These are phyloP conservation scores for Chrysochloris asiatica DNA, from an alignment of 2,113 vertebrate genomes.

Conservation along the genomic window DNA sequence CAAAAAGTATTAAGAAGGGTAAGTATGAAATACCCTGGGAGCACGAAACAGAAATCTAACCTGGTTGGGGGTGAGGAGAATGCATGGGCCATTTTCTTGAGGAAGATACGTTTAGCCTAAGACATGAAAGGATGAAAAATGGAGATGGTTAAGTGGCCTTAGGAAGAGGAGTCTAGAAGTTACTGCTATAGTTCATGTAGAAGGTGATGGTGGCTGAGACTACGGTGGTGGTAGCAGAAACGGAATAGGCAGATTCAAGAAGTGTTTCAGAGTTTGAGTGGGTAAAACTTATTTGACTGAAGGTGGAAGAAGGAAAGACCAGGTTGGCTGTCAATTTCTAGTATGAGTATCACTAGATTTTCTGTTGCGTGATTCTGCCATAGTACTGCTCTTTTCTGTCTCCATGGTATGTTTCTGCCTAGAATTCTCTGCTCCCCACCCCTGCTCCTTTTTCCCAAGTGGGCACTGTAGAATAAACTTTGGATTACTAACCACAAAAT, in stretches of 20 bases:
- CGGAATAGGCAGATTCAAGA: slow-evolving; percentile 33
- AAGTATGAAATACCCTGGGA: not conserved
- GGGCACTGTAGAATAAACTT: no score
- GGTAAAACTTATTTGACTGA: not conserved
- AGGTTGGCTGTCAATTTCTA: not conserved
- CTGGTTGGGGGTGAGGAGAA: not conserved
- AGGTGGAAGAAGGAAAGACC: not conserved
- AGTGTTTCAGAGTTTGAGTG: not conserved
- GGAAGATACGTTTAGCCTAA: not conserved
- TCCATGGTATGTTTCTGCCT: not conserved
- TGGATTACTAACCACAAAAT: no score
- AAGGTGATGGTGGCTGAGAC: not conserved
- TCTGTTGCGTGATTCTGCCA: not conserved
- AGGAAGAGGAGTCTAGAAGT: not conserved
- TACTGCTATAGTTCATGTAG: not conserved
- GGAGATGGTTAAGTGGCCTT: not conserved
- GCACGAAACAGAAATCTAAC: not conserved
- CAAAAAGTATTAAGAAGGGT: not conserved
- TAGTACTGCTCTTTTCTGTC: not conserved
- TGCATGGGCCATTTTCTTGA: not conserved
- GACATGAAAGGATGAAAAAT: not conserved
- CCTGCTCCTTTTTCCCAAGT: not conserved
- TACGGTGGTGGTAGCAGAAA: slow-evolving; percentile 1
- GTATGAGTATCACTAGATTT: not conserved
- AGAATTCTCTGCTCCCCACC: not conserved